Percentiles rank a stretch among this genome's conserved stretches.
These are phyloP conservation scores for Harpalus rufipes DNA, from an alignment of 2,888 invertebrate species.

Conservation along the genomic window DNA sequence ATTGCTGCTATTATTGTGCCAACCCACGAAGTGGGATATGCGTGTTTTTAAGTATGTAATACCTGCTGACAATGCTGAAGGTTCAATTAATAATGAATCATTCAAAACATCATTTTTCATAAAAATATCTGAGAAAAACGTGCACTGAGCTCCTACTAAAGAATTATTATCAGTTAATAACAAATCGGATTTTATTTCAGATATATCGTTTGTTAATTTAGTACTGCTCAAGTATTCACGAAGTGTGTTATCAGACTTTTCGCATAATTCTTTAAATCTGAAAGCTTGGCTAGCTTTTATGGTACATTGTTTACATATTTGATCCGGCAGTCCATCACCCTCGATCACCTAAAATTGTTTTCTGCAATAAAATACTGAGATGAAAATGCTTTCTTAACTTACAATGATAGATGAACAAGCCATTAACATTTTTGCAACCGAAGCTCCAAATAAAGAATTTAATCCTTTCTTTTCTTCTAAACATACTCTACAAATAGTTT, in stretches of 20 bases:
- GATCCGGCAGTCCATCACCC: conserved; percentile 75
- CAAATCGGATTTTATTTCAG: conserved; percentile 50
- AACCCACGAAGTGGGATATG: too few relatives aligned
- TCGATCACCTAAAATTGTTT: conserved; percentile 72
- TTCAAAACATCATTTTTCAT: conserved; percentile 53
- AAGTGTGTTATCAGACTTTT: conserved; percentile 75
- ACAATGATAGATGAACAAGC: conserved; percentile 75
- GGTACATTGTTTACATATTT: conserved; percentile 76
- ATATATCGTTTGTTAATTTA: conserved; percentile 68
- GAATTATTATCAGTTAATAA: conserved; percentile 53
- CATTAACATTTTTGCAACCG: conserved; percentile 76
- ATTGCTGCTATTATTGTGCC: too few relatives aligned
- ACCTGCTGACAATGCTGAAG: conserved; percentile 49
- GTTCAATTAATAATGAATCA: conserved; percentile 55
- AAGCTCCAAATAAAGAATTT: conserved; percentile 75
- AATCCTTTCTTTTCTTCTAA: conserved; percentile 74
- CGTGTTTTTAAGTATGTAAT: background rate
- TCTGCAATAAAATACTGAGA: background rate
- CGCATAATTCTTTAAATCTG: conserved; percentile 75
- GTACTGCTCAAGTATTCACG: conserved; percentile 74
- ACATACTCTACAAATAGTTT: conserved; percentile 76
- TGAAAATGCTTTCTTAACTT: conserved; percentile 57
- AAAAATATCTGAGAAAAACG: conserved; percentile 56
- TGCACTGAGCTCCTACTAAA: conserved; percentile 51
- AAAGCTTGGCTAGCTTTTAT: conserved; percentile 75